Conservation (phyloP, 1,140 invertebrate species). For the Homarus americanus region DNA sequence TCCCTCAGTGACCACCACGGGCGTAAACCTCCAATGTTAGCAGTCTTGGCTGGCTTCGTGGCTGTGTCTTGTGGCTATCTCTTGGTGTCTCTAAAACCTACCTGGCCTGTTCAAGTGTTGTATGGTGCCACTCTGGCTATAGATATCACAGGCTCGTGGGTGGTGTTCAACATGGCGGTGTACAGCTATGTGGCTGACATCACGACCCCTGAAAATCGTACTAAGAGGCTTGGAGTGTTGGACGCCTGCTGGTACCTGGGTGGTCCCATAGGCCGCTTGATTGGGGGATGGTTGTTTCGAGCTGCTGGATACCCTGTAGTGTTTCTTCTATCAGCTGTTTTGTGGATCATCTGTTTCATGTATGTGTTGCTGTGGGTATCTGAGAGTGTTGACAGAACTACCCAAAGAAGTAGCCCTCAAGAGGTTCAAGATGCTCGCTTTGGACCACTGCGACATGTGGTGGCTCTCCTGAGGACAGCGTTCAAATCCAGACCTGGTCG, state of each 20-base stretch:
- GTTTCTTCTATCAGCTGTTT: slow-evolving; percentile 31
- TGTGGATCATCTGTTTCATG: slow-evolving; percentile 63
- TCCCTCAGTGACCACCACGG: slow-evolving; percentile 75
- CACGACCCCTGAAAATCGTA: slow-evolving; percentile 76
- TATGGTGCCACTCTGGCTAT: slow-evolving; percentile 77
- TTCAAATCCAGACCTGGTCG: slow-evolving; percentile 35
- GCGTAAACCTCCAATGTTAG: slow-evolving; percentile 77
- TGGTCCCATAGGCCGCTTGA: slow-evolving; percentile 55
- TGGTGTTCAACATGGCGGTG: slow-evolving; percentile 77
- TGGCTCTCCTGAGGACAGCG: slow-evolving; percentile 42
- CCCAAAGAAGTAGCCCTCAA: background rate
- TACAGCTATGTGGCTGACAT: slow-evolving; percentile 79
- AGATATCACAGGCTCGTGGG: slow-evolving; percentile 77
- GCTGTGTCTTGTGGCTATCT: slow-evolving; percentile 75
- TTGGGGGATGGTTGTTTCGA: slow-evolving; percentile 68
- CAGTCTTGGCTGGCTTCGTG: slow-evolving; percentile 77
- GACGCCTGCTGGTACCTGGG: slow-evolving; percentile 75
- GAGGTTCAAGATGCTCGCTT: background rate
- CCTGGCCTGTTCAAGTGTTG: slow-evolving; percentile 74
- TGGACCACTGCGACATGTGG: slow-evolving; percentile 54
- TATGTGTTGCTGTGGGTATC: slow-evolving; percentile 58
- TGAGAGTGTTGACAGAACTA: slow-evolving; percentile 43
- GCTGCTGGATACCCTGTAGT: slow-evolving; percentile 48
- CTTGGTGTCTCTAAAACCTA: slow-evolving; percentile 74
- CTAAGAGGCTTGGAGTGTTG: slow-evolving; percentile 77